Percentiles rank a stretch among this genome's conserved stretches.
phyloP scores from a whole-genome alignment of 2,113 vertebrate species.

The Cygnus atratus region DNA sequence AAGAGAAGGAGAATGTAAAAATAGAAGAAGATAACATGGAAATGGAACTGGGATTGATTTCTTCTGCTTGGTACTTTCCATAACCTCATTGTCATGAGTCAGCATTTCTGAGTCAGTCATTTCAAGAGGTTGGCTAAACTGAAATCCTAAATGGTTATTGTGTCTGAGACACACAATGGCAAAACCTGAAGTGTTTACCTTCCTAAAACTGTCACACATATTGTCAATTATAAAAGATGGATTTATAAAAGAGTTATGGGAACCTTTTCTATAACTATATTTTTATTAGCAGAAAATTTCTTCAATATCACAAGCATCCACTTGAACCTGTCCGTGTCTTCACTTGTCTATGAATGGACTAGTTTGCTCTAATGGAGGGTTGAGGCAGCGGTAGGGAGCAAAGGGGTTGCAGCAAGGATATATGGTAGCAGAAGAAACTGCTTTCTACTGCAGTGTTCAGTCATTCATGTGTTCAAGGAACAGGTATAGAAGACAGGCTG shows the following conservation, averaged over 20 bases:
- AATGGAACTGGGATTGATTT: constrained; percentile 8
- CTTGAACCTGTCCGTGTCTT: background rate
- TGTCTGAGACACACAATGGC: background rate
- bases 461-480: background rate
- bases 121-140: background rate
- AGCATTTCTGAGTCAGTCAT: background rate
- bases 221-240: background rate
- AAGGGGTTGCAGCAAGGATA: background rate
- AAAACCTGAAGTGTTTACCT: background rate
- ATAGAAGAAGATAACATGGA: background rate
- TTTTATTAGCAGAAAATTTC: background rate
- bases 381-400: background rate
- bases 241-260: background rate
- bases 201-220: background rate
- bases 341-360: background rate
- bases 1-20: background rate
- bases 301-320: background rate
- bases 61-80: background rate
- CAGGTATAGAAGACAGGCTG: background rate
- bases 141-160: background rate
- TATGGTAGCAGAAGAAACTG: background rate
- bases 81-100: background rate
- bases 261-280: background rate
- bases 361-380: background rate
- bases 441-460: background rate